Percentiles rank a stretch among this genome's conserved stretches.
These are phyloP conservation scores for Nasonovia ribisnigri DNA, from an alignment of 2,888 invertebrate genomes.

Conservation along the genomic window DNA sequence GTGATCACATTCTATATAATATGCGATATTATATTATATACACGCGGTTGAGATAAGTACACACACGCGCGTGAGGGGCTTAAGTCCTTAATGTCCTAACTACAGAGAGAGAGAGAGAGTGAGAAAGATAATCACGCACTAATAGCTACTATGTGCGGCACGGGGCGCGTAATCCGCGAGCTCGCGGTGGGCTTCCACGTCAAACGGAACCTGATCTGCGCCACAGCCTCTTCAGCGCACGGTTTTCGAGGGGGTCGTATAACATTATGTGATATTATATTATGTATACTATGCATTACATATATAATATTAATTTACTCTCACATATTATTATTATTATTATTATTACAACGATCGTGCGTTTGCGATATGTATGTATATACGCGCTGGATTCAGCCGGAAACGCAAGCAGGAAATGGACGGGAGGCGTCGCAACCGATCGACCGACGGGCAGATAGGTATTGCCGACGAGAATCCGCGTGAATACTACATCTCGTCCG, in stretches of 20 bases:
- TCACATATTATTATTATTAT: neutral
- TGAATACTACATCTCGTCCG: neutral
- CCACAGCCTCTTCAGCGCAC: neutral
- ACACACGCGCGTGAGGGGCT: neutral
- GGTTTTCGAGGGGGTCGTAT: neutral
- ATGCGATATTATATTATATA: neutral
- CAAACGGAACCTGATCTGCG: conserved; percentile 19
- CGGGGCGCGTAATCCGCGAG: neutral
- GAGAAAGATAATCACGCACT: conserved; percentile 22
- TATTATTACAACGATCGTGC: neutral
- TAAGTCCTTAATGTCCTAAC: conserved; percentile 24
- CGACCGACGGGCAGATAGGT: neutral
- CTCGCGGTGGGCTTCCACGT: neutral
- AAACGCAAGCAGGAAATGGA: neutral
- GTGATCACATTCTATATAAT: neutral
- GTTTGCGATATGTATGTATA: neutral
- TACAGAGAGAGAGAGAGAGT: neutral
- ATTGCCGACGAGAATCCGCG: neutral
- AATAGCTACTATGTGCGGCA: neutral
- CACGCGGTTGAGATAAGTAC: neutral
- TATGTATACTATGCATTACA: neutral
- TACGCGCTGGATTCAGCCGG: neutral
- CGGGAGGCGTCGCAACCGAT: neutral
- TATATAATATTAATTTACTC: neutral
- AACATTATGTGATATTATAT: neutral